Base-by-base conservation (phyloP, 2,888 invertebrate species). In the Hypsopygia costalis region DNA sequence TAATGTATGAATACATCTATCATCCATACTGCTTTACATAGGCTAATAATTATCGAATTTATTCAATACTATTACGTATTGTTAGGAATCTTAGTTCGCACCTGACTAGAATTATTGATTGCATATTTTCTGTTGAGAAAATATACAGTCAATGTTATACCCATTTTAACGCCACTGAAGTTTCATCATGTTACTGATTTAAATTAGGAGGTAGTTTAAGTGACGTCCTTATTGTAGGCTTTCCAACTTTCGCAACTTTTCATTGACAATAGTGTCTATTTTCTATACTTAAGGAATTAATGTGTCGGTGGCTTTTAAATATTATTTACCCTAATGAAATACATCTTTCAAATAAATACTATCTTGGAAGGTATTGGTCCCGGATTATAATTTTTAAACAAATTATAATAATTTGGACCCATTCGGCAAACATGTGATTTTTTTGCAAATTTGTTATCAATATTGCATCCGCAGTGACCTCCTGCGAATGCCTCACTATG, bases 371-470 rank as follows among this genome's bases (percentile, higher is more conserved):
- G 78, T 86, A 77, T 85, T 86, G 89, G 88, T 88, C 89, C 89
- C 89, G 70, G 71, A 71, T 85, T 87, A 89, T 89, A 89, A 89
- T 89, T 89, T 88, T 89, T 89, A 89, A 89, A 89, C 89, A 89
- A 89, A 89, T 89, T 88, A 89, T 85, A 88, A 81, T 61, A 75
- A 72, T 75, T 81, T 85, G 85, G 88, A 86, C 88, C 87, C 86
- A 70, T 75, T 80, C 85, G 85, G 83, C 81, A 81, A 80, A 79
- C 72, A 73, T 74, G 64, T 74, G 73, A 72, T 77, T 77, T 71
- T 68, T 25, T 7, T 69, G 21, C n/a, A 65, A 76, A 79, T 79
- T 75, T 81, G 63, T 76, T 55, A 67, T 68, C 62, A 71, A 69
- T 61, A 65, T 70, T 60, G 69, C 79, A 82, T 61, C 60, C 85